These are phyloP conservation scores for Notodonta ziczac DNA, from an alignment of 2,888 invertebrate genomes.

Conservation along the genomic window DNA sequence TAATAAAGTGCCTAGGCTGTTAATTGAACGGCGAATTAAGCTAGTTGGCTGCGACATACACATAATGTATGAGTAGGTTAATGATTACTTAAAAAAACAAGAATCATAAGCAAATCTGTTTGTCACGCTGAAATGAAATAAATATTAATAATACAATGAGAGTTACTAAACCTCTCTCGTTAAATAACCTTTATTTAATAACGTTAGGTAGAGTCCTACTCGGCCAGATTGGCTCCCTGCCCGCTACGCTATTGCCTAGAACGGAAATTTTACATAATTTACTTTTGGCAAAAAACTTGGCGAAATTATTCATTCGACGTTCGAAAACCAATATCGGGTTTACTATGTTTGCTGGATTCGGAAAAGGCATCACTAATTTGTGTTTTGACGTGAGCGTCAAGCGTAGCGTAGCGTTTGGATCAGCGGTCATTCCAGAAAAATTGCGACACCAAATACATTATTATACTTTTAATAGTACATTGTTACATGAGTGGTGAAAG, in stretches of 20 bases:
- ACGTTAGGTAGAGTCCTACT: constrained; percentile 30
- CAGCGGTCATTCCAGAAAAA: too few relatives aligned
- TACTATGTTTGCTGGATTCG: constrained; percentile 41
- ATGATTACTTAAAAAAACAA: too few relatives aligned
- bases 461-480: too few relatives aligned
- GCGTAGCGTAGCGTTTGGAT: too few relatives aligned
- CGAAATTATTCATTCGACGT: constrained; percentile 43
- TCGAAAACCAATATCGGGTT: constrained; percentile 44
- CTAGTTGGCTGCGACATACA: too few relatives aligned
- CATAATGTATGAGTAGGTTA: too few relatives aligned
- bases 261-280: constrained; percentile 36
- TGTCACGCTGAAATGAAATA: not conserved
- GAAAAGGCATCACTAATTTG: constrained; percentile 40
- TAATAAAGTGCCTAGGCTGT: too few relatives aligned
- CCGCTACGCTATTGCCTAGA: constrained; percentile 28
- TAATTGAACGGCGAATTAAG: too few relatives aligned
- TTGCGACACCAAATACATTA: too few relatives aligned
- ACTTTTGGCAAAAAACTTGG: constrained; percentile 40
- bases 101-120: too few relatives aligned
- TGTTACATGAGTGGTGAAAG: too few relatives aligned
- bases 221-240: constrained; percentile 36
- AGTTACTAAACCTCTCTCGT: not conserved
- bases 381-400: constrained; percentile 8
- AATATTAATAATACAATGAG: too few relatives aligned
- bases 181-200: constrained; percentile 34